Evolutionary conservation across 2,113 vertebrate genomes (phyloP), one percentile per base, ranked within the genome.

Genomic region (Pedetes capensis): DNA sequence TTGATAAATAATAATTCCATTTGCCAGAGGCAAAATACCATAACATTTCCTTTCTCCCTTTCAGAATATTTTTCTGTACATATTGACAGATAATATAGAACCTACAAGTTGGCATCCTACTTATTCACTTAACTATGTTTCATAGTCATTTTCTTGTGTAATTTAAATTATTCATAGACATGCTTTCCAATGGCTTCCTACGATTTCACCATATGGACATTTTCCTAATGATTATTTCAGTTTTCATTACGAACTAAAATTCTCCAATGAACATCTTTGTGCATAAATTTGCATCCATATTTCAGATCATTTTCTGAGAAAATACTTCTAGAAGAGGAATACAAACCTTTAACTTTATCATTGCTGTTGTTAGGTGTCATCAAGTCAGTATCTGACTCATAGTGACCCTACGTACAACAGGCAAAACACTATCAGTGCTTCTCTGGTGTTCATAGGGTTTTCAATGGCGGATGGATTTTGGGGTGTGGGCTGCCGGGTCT

Each of bases 241-340:
- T 88, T 94, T 93, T 94, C 72, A 92, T 96, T 96, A 81, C 90
- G 92, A 91, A 89, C 44, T 90, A 94, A 91, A 88, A 61, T 37
- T 68, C 51, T 79, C 61, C 25, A 87, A 51, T 22, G 55, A 80
- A 96, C 25, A 86, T 79, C 51, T 96, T 91, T 93, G 42, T 95
- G 87, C 55, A 86, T 63, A 74, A 63, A 86, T 96, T 93, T 95
- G 32, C 91, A 94, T 82, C 7, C 16, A 32, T 82, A 85, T 90
- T 93, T 84, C 53, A 90, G 71, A 61, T 68, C 71, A 76, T 66
- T 66, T 86, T 55, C 49, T 91, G 87, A 75, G 53, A 72, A 37
- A 64, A 57, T 63, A 29, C 51, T 69, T 91, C 13, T 74, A 66
- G 57, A 86, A 87, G 51, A 23, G 22, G 1, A 87, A 11, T 72